Percentiles rank a stretch among this genome's conserved stretches.
Evolutionary conservation across 2,113 vertebrate species (phyloP).

Genomic region (Atrichornis clamosus): DNA sequence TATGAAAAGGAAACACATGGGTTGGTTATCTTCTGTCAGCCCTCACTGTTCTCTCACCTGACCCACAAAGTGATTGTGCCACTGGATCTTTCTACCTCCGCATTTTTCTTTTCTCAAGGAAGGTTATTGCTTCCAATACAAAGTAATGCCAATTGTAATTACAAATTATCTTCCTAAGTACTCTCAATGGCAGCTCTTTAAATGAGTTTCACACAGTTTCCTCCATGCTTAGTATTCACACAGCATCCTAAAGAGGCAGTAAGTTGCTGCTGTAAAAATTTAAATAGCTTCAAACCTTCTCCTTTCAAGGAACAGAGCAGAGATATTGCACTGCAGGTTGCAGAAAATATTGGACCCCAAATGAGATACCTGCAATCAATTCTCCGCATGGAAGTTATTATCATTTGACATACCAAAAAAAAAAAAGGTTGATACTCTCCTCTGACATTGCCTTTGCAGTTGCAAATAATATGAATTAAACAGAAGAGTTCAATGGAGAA

Average conservation of each 20-base stretch:
- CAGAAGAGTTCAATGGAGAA: not conserved
- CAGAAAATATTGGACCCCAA: not conserved
- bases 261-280: constrained; percentile 14
- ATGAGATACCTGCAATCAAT: not conserved
- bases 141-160: not conserved
- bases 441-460: not conserved
- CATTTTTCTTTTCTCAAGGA: not conserved
- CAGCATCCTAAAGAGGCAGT: not conserved
- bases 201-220: not conserved
- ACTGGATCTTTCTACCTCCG: not conserved
- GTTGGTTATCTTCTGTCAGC: not conserved
- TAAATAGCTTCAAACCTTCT: not conserved
- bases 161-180: not conserved
- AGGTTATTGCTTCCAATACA: not conserved
- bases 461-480: constrained; percentile 8
- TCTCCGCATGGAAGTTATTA: not conserved
- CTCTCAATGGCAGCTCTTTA: not conserved
- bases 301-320: not conserved
- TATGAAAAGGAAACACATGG: not conserved
- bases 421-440: not conserved
- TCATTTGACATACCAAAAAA: not conserved
- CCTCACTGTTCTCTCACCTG: not conserved
- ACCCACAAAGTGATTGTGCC: rapidly evolving
- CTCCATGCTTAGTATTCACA: not conserved
- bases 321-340: not conserved